These are phyloP conservation scores for Yponomeuta malinellus DNA, from an alignment of 2,888 invertebrate genomes.

Conservation along the genomic window DNA sequence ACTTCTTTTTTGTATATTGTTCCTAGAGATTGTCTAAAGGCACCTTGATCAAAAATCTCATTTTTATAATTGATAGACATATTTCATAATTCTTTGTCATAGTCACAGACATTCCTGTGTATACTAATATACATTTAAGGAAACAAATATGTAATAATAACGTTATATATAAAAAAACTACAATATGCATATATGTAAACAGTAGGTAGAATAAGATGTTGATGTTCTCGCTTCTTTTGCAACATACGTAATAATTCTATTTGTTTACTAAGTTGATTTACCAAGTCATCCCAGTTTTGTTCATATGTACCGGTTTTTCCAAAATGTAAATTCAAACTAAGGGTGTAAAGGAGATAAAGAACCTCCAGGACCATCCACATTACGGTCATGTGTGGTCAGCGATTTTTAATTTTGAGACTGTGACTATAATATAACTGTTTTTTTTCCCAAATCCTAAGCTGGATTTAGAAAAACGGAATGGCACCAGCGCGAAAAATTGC, in stretches of 20 bases:
- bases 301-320: no score
- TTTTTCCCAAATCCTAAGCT: no score
- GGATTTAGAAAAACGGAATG: no score
- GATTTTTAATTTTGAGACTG: no score
- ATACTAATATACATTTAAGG: neutral
- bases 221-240: constrained; percentile 1
- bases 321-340: no score
- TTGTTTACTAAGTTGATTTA: neutral
- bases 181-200: neutral
- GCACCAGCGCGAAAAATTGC: no score
- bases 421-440: no score
- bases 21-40: neutral
- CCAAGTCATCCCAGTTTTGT: neutral
- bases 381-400: no score
- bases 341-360: no score
- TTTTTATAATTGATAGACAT: neutral
- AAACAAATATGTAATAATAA: neutral
- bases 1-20: no score
- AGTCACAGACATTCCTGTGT: constrained; percentile 15
- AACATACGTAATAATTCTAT: neutral
- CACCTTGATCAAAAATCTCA: neutral
- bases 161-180: neutral
- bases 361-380: no score
- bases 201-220: neutral
- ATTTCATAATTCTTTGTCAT: neutral